phyloP scores from a whole-genome alignment of 2,113 vertebrate species.

The Chloebia gouldiae region DNA sequence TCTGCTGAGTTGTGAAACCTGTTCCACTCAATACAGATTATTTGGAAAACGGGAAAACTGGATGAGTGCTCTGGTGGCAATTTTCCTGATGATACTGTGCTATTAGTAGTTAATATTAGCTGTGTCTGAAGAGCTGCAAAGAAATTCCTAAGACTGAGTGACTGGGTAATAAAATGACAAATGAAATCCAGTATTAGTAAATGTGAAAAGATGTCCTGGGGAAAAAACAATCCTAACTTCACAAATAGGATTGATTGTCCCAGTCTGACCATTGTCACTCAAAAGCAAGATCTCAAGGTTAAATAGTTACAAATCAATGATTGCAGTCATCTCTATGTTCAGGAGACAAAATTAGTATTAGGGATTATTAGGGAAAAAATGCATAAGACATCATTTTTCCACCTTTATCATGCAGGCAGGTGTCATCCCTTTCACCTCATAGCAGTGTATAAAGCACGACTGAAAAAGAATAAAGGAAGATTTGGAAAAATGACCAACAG shows the following conservation, averaged over 20 bases:
- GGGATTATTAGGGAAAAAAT: not conserved
- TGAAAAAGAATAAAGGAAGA: not conserved
- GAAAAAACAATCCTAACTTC: not conserved
- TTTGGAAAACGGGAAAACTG: not conserved
- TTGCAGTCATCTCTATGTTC: not conserved
- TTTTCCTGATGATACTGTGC: not conserved
- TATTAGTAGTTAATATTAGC: not conserved
- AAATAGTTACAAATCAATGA: not conserved
- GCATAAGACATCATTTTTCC: not conserved
- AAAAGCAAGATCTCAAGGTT: not conserved
- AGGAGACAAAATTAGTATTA: not conserved
- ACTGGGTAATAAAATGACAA: not conserved
- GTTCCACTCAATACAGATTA: not conserved
- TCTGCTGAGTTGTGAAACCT: not conserved
- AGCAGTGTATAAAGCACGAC: not conserved
- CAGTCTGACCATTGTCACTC: not conserved
- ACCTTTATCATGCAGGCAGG: not conserved
- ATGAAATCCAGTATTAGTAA: not conserved
- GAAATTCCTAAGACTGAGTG: not conserved
- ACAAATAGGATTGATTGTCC: not conserved
- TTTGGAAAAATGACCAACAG: not conserved
- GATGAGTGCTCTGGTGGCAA: not conserved
- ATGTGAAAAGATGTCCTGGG: not conserved
- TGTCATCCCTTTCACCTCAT: not conserved
- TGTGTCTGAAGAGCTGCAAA: not conserved